A percentile compares a stretch with the other conserved stretches of the same genome.
phyloP scores from a whole-genome alignment of 2,797 vertebrate species.

The Pantherophis vulpinus region DNA sequence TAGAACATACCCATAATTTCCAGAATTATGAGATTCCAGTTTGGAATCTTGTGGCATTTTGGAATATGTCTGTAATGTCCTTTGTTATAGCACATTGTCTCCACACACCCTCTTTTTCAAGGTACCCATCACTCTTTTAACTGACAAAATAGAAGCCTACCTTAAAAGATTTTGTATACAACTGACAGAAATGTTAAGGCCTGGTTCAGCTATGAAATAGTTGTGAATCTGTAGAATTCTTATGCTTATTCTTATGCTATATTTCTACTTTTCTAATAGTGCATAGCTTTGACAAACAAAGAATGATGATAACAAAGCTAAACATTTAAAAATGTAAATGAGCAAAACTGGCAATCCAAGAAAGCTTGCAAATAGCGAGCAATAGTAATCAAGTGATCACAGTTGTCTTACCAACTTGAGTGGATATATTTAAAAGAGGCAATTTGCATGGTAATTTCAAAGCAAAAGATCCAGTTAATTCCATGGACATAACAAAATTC shows the following conservation, averaged over 20 bases:
- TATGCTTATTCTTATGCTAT: neutral
- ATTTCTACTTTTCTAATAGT: neutral
- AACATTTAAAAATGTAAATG: neutral
- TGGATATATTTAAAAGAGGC: neutral
- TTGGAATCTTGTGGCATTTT: neutral
- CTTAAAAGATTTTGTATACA: neutral
- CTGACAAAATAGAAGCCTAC: neutral
- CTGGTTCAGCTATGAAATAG: neutral
- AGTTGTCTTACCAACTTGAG: neutral
- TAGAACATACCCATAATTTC: neutral
- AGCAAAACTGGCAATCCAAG: neutral
- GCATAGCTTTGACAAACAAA: neutral
- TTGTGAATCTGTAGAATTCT: neutral
- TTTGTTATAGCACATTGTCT: neutral
- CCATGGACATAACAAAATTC: neutral
- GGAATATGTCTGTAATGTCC: neutral
- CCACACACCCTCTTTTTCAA: neutral
- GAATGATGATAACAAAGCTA: neutral
- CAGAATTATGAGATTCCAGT: neutral
- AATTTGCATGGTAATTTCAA: neutral
- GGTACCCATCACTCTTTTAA: neutral
- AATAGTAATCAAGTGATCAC: constrained; percentile 8
- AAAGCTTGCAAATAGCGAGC: neutral
- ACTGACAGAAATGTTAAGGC: neutral
- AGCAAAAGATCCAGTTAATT: neutral